Conservation (phyloP, 2,888 invertebrate genomes). For the Incurvaria masculella region DNA sequence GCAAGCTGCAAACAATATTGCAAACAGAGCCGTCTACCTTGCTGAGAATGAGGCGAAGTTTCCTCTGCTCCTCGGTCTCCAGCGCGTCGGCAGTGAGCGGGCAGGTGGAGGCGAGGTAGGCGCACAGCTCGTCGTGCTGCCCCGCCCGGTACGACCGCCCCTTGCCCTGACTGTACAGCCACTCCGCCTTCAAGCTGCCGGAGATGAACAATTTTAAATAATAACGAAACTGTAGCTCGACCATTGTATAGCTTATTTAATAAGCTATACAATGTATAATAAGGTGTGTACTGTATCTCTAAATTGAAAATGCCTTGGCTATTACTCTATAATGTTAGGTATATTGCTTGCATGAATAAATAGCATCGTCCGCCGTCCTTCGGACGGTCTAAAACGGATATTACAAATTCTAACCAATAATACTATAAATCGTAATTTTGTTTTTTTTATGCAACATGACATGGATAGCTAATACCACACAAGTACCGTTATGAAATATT, state of each 20-base stretch:
- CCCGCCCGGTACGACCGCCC: slow-evolving; percentile 85
- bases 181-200: slow-evolving; percentile 84
- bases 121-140: slow-evolving; percentile 76
- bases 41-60: neutral
- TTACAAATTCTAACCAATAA: too few species aligned
- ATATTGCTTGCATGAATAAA: too few species aligned
- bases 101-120: slow-evolving; percentile 81
- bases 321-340: too few species aligned
- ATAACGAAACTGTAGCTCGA: neutral
- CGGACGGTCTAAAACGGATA: too few species aligned
- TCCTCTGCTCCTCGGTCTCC: slow-evolving; percentile 80
- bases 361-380: too few species aligned
- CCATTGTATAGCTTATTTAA: neutral
- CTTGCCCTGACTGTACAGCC: slow-evolving; percentile 93
- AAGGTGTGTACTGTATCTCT: too few species aligned
- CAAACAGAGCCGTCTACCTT: neutral
- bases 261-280: too few species aligned
- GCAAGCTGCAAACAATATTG: neutral
- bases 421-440: too few species aligned
- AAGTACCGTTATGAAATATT: too few species aligned
- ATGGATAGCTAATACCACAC: too few species aligned
- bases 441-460: too few species aligned
- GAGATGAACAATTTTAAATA: slow-evolving; percentile 1
- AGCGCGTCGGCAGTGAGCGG: slow-evolving; percentile 79
- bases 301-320: too few species aligned